A percentile compares a stretch with the other conserved stretches of the same genome.
Evolutionary conservation across 2,113 vertebrate species (phyloP).

Genomic region (Sciurus niger): DNA sequence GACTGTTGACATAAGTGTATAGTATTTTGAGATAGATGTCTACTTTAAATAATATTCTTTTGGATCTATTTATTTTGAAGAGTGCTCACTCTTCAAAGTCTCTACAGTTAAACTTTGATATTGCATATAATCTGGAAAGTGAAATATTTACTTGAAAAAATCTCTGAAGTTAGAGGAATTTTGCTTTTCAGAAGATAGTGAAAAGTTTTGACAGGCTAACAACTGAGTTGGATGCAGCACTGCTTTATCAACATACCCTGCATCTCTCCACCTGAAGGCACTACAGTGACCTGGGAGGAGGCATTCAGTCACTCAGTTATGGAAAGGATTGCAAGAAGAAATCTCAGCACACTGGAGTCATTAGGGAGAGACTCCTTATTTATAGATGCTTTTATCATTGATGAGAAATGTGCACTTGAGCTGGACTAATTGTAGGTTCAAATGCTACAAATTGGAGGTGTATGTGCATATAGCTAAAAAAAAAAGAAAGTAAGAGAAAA

Average conservation of each 20-base stretch:
- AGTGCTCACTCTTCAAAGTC: background rate
- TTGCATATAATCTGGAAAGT: background rate
- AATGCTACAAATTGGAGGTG: background rate
- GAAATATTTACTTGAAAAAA: slow-evolving; percentile 17
- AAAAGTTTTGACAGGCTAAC: background rate
- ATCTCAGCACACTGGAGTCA: background rate
- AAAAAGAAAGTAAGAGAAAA: background rate
- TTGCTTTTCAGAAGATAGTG: background rate
- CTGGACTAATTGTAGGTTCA: background rate
- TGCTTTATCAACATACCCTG: background rate
- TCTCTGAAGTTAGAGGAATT: slow-evolving; percentile 8
- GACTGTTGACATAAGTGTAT: background rate
- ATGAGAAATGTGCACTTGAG: background rate
- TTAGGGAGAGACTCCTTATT: background rate
- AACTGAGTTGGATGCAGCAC: background rate
- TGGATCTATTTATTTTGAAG: background rate
- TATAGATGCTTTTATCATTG: background rate
- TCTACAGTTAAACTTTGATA: background rate
- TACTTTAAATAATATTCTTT: background rate
- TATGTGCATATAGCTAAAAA: background rate
- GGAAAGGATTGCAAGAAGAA: background rate
- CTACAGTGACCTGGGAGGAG: background rate
- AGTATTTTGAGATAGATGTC: background rate
- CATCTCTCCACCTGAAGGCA: background rate
- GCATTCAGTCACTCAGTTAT: background rate